Base-by-base conservation (phyloP, 2,888 invertebrate genomes). In the Drosophila hamatofila region DNA sequence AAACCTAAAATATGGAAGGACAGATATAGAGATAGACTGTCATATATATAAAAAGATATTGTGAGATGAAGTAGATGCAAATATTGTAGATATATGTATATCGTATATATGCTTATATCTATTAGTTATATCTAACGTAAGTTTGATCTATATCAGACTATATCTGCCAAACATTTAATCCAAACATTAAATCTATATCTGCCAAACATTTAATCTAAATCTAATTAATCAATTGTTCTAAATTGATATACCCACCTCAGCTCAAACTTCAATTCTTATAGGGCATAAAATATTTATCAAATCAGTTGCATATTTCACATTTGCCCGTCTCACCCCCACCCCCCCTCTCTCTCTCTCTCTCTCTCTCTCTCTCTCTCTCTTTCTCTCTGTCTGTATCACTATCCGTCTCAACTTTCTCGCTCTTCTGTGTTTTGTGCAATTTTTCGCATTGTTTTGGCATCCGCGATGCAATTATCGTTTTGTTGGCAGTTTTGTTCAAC, bases 361-460 rank as follows among this genome's bases (percentile, higher is more conserved):
- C 27, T 7, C 14, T 12, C 35, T 21, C n/a, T 18, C 23, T 39
- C n/a, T 2, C n/a, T 9, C n/a, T 6, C 12, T 7, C 42, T 21
- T 48, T 39, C 16, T 14, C 11, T 12, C 57, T 27, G 18, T 33
- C 21, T 16, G 8, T 6, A 12, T 18, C 30, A 16, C 23, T 18
- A n/a, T 48, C 14, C 52, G n/a, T 23, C 59, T 64, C 48, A 16
- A 5, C 49, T 30, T 12, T 41, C 27, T 25, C 68, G 21, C 46
- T 59, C 49, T 69, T 69, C 63, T 72, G 68, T 70, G 70, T 76
- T 87, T 75, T 81, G 71, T 70, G 70, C 49, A 67, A 74, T 63
- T 81, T 83, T 89, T 87, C 88, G 63, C 89, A 89, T 84, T 55
- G 84, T 84, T 75, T 81, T 81, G 56, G 49, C 23, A 37, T 55